These are phyloP conservation scores for Spilosoma lubricipeda DNA, from an alignment of 2,888 invertebrate genomes.

Conservation along the genomic window DNA sequence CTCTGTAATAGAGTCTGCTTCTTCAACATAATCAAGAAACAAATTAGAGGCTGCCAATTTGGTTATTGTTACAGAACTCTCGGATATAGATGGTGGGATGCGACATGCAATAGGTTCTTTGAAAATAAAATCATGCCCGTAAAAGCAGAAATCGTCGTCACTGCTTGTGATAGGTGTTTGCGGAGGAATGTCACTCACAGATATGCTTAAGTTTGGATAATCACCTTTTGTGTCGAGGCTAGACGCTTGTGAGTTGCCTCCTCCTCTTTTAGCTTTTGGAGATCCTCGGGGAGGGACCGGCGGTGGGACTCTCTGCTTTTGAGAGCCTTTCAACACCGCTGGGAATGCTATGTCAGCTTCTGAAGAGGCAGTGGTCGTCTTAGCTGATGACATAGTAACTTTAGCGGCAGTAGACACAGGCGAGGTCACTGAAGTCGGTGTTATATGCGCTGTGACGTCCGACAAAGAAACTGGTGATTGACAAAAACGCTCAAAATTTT, in stretches of 20 bases:
- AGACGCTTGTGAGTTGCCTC: conserved; percentile 75
- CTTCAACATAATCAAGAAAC: conserved; percentile 75
- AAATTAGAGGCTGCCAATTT: conserved; percentile 75
- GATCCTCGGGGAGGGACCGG: conserved; percentile 95
- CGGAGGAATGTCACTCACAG: conserved; percentile 74
- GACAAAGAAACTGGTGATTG: conserved; percentile 81
- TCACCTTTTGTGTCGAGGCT: conserved; percentile 83
- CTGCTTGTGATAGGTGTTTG: conserved; percentile 79
- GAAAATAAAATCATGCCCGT: conserved; percentile 81
- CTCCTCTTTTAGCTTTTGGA: conserved; percentile 88
- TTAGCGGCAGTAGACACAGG: conserved; percentile 78
- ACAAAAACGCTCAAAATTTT: conserved; percentile 53
- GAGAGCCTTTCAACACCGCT: conserved; percentile 90
- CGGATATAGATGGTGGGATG: conserved; percentile 73
- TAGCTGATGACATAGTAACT: conserved; percentile 67
- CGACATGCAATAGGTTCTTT: conserved; percentile 77
- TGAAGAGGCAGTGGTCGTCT: conserved; percentile 67
- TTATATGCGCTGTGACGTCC: conserved; percentile 85
- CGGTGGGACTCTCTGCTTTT: conserved; percentile 93
- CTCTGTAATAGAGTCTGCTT: conserved; percentile 74
- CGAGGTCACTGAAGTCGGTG: conserved; percentile 80
- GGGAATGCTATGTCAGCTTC: conserved; percentile 89
- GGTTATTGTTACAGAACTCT: conserved; percentile 73
- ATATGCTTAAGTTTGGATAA: conserved; percentile 74
- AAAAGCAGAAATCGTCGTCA: conserved; percentile 79